Evolutionary conservation across 1,140 invertebrate genomes (phyloP).

Genomic region (Hermetia illucens): DNA sequence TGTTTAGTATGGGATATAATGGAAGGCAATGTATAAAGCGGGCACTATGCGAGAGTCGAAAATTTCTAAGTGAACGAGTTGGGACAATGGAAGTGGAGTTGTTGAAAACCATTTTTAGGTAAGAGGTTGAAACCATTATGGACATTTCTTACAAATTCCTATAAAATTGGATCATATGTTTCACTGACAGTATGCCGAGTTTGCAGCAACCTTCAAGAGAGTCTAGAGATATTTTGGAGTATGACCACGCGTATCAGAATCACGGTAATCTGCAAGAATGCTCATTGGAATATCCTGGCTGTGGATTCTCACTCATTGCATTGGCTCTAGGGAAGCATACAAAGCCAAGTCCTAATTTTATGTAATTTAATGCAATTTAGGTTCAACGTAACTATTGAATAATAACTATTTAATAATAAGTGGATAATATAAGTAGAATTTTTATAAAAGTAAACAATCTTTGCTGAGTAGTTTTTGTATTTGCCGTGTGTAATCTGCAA

Average conservation of each 20-base stretch:
- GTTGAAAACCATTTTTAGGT: conserved; percentile 40
- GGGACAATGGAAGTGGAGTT: conserved; percentile 55
- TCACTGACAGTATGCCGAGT: conserved; percentile 43
- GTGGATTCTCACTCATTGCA: conserved; percentile 57
- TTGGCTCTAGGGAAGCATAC: conserved; percentile 56
- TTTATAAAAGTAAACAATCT: no score
- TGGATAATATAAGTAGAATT: no score
- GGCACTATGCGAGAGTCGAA: conserved; percentile 53
- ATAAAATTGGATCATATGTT: no score
- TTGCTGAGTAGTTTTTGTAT: no score
- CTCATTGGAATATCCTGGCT: conserved; percentile 38
- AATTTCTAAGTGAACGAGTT: conserved; percentile 41
- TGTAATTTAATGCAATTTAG: no score
- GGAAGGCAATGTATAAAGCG: conserved; percentile 48
- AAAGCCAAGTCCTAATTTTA: no score
- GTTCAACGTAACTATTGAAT: no score
- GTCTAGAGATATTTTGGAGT: conserved; percentile 47
- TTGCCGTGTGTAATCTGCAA: no score
- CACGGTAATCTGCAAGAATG: conserved; percentile 35
- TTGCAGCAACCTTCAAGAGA: conserved; percentile 42
- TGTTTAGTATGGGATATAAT: conserved; percentile 50
- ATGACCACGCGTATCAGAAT: conserved; percentile 45
- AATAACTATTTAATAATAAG: no score
- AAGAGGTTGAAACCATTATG: not conserved
- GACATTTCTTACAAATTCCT: conserved; percentile 41